phyloP scores from a whole-genome alignment of 1,140 invertebrate genomes.

The Drosophila tsacasi region DNA sequence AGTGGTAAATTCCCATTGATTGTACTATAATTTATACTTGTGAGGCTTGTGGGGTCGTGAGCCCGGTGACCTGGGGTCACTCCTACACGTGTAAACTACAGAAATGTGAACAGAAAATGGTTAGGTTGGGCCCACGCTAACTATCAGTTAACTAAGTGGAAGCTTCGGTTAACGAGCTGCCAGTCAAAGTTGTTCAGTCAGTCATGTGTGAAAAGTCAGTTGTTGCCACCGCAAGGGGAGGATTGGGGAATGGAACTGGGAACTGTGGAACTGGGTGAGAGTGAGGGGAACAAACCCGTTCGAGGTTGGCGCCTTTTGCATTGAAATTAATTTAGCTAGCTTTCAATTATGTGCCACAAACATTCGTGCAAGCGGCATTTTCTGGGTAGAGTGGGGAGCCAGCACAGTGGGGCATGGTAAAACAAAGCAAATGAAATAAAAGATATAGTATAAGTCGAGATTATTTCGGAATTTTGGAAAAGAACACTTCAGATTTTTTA shows the following conservation, averaged over 20 bases:
- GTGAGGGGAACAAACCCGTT: conserved; percentile 22
- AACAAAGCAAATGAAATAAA: background rate
- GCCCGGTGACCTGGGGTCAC: conserved; percentile 34
- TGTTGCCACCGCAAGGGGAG: conserved; percentile 43
- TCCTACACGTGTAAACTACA: conserved; percentile 35
- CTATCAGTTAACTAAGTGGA: conserved; percentile 73
- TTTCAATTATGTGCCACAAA: conserved; percentile 84
- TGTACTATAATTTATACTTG: background rate
- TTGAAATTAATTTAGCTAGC: conserved; percentile 84
- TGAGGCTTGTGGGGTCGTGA: conserved; percentile 9
- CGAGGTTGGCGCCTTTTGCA: conserved; percentile 73
- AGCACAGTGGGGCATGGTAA: background rate
- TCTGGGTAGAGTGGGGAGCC: conserved; percentile 33
- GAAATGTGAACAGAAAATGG: conserved; percentile 31
- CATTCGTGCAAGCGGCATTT: conserved; percentile 63
- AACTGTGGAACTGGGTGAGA: background rate
- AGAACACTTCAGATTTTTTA: no score
- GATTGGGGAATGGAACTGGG: background rate
- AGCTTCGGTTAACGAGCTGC: conserved; percentile 75
- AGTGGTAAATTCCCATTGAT: background rate
- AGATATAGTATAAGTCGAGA: no score
- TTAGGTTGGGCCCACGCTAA: conserved; percentile 41
- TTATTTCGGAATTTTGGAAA: no score
- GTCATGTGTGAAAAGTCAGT: conserved; percentile 76
- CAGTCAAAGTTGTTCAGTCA: conserved; percentile 53